Conservation (phyloP, 1,140 invertebrate genomes). For the Mya arenaria region DNA sequence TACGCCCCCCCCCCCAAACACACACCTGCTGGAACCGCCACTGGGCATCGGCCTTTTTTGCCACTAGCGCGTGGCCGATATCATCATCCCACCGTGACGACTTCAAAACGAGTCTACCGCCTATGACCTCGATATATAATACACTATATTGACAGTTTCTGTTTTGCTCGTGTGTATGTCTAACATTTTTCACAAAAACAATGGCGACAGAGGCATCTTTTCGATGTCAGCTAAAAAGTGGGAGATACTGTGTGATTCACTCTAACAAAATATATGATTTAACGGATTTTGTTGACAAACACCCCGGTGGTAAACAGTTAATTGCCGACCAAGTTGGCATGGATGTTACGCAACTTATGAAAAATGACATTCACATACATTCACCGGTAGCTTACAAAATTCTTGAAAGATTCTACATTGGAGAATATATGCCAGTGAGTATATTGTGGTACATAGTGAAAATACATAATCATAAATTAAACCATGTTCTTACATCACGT, state of each 20-base stretch:
- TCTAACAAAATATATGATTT: slow-evolving; percentile 79
- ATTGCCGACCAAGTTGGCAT: slow-evolving; percentile 73
- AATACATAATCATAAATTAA: background rate
- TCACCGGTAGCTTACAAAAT: slow-evolving; percentile 79
- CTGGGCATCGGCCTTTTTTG: too few relatives aligned
- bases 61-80: too few relatives aligned
- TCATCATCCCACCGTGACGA: too few relatives aligned
- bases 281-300: slow-evolving; percentile 76
- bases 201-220: slow-evolving; percentile 40
- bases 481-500: background rate
- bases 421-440: slow-evolving; percentile 40
- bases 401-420: slow-evolving; percentile 77
- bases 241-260: slow-evolving; percentile 63
- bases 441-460: background rate
- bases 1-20: too few relatives aligned
- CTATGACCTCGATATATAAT: too few relatives aligned
- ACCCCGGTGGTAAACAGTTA: slow-evolving; percentile 79
- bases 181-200: background rate
- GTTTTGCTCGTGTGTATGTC: background rate
- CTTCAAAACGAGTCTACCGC: too few relatives aligned
- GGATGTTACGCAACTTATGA: slow-evolving; percentile 77
- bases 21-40: too few relatives aligned
- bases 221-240: slow-evolving; percentile 49
- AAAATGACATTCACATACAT: slow-evolving; percentile 75
- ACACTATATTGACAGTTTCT: too few relatives aligned